phyloP scores from a whole-genome alignment of 2,797 vertebrate species.

The Tenualosa thibaudeaui region DNA sequence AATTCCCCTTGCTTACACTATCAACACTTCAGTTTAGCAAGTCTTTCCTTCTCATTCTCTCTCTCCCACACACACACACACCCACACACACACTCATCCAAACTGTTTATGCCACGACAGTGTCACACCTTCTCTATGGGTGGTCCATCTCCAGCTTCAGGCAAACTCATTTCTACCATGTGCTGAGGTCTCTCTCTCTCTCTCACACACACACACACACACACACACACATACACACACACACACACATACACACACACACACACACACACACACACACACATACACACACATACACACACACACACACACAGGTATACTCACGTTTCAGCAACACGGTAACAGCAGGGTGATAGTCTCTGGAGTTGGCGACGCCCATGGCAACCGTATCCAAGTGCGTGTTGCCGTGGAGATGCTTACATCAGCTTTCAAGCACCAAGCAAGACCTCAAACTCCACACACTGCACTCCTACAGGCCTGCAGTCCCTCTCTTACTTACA shows the following conservation, averaged over 20 bases:
- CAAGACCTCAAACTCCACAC: neutral
- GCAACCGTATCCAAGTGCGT: constrained; percentile 1
- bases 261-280: constrained; percentile 9
- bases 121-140: too few species aligned
- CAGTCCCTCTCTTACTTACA: neutral
- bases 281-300: neutral
- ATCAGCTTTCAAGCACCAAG: neutral
- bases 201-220: constrained; percentile 17
- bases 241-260: constrained; percentile 10
- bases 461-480: neutral
- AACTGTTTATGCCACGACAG: too few species aligned
- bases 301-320: constrained; percentile 49
- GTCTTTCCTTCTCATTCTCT: too few species aligned
- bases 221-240: neutral
- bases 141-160: too few species aligned
- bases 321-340: constrained; percentile 72
- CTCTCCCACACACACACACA: neutral
- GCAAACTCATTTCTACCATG: too few species aligned
- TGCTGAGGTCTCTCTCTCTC: too few species aligned
- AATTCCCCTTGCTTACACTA: too few species aligned
- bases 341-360: constrained; percentile 68
- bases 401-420: neutral
- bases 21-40: too few species aligned
- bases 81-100: neutral
- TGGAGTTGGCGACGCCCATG: constrained; percentile 78